phyloP scores from a whole-genome alignment of 2,113 vertebrate species.

The Ammospiza nelsoni region DNA sequence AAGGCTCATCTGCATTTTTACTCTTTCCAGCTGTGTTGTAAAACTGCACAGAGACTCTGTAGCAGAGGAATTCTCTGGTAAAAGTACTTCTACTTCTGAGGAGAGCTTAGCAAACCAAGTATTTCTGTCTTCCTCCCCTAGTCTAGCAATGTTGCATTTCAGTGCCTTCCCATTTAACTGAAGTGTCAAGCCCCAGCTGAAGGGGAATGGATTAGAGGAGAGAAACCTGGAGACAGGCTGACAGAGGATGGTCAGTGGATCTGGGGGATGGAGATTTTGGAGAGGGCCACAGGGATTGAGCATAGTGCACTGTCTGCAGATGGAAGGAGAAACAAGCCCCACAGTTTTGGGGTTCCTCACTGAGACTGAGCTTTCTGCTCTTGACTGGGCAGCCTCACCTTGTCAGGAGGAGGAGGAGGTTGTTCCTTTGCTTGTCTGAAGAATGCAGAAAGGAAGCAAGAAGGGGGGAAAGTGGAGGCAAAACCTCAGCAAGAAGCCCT shows the following conservation, averaged over 20 bases:
- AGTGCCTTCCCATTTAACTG: neutral
- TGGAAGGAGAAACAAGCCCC: neutral
- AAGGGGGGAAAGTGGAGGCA: neutral
- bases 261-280: neutral
- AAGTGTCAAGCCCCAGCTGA: neutral
- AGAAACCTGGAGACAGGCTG: neutral
- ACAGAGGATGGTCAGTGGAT: neutral
- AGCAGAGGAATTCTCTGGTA: neutral
- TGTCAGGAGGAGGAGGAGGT: neutral
- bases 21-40: neutral
- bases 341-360: neutral
- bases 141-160: neutral
- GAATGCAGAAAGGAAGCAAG: neutral
- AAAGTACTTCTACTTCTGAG: neutral
- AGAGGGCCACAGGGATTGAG: neutral
- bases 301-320: neutral
- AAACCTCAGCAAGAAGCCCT: neutral
- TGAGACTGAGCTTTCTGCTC: neutral
- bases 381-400: neutral
- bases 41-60: neutral
- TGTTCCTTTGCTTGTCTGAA: neutral
- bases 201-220: neutral
- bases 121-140: neutral
- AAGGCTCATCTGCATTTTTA: neutral
- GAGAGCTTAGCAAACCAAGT: neutral